These are phyloP conservation scores for Actenoides hombroni DNA, from an alignment of 2,113 vertebrate genomes.

Conservation along the genomic window DNA sequence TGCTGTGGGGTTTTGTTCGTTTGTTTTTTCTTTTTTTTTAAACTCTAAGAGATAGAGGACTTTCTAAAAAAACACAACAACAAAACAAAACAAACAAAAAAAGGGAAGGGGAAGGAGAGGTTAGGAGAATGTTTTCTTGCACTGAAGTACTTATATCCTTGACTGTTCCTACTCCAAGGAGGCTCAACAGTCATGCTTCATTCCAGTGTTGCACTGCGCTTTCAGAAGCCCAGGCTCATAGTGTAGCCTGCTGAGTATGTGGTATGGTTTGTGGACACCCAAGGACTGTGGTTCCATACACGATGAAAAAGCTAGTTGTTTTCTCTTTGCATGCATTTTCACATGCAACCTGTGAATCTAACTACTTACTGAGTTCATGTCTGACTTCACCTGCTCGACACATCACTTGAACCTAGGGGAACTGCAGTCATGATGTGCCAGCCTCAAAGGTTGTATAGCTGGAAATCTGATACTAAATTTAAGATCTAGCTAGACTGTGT, in stretches of 20 bases:
- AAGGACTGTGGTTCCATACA: neutral
- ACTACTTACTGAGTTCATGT: neutral
- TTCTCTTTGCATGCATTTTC: neutral
- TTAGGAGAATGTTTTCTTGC: neutral
- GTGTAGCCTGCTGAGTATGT: neutral
- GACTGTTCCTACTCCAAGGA: neutral
- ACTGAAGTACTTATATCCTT: neutral
- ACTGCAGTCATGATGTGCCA: neutral
- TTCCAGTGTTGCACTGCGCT: neutral
- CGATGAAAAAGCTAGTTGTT: neutral
- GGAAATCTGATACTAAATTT: neutral
- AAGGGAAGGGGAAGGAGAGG: accelerated
- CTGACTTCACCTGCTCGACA: neutral
- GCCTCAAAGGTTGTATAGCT: neutral
- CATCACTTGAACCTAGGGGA: neutral
- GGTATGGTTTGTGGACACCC: accelerated
- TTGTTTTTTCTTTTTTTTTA: neutral
- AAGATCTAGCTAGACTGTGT: neutral
- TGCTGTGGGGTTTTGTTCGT: too few species aligned
- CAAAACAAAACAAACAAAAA: neutral
- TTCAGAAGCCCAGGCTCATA: neutral
- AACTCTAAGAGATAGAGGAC: neutral
- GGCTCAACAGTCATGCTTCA: neutral
- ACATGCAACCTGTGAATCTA: neutral
- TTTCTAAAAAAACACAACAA: neutral